Base-by-base conservation (phyloP, 2,113 vertebrate species). In the Pseudopipra pipra region DNA sequence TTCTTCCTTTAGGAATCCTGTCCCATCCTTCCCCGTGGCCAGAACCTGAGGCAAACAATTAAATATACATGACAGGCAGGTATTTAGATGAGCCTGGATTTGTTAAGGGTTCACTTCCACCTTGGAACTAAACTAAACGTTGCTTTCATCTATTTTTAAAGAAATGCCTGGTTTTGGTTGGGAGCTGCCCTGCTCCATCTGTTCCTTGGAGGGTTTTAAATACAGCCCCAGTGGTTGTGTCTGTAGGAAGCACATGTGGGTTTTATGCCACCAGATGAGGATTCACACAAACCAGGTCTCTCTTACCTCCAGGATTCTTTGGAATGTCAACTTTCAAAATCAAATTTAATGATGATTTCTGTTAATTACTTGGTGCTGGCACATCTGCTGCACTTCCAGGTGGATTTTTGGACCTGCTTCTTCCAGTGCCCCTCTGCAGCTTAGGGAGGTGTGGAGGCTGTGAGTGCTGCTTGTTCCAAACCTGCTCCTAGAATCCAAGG, bases 131-230 rank as follows among this genome's bases (percentile, higher is more conserved):
- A 70, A 92, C 83, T 66, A 92, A 77, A 56, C 39, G 54, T 77
- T 90, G 68, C 49, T 73, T 83, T 95, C 80, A 84, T 95, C 86
- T 86, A 44, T 93, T 95, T 96, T 95, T 92, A 84, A 96, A 71
- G 65, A 35, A 83, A 72, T 28, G 37, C 22, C 87, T 92, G 6
- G 35, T 83, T 86, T 56, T 0, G 5, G 27, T 14, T 22, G 13
- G 77, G 63, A 81, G 63, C 73, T 85, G 76, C 72, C 72, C 75
- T 88, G 72, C 58, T 92, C 70, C 71, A 67, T 91, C 70, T 91
- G 76, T 28, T 87, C 65, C 63, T 82, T 7, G 6, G 35, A 8
- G 39, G 70, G 11, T 71, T 95, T 71, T 59, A 62, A 62, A 39
- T 8, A 33, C 14, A 70, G 63, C 76, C 35, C 58, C 63, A 12